phyloP scores from a whole-genome alignment of 2,888 invertebrate species.

The Oxytorus armatus region DNA sequence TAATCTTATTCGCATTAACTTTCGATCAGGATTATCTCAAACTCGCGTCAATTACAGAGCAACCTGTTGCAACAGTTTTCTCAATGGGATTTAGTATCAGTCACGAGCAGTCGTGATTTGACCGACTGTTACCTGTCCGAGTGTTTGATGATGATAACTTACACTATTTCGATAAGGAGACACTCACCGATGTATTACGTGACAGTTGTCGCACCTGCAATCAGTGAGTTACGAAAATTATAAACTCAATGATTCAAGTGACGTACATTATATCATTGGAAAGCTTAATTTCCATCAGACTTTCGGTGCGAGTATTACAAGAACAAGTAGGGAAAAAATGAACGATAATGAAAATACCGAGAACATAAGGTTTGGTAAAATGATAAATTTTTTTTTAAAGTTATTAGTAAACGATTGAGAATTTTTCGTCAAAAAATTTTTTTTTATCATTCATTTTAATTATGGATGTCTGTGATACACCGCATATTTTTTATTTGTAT shows the following conservation, averaged over 20 bases:
- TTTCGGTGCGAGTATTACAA: too few species aligned
- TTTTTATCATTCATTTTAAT: too few species aligned
- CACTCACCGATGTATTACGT: conserved; percentile 87
- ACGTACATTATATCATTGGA: neutral
- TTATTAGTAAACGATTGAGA: too few species aligned
- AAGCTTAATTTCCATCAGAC: neutral
- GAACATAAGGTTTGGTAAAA: neutral
- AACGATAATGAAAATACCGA: too few species aligned
- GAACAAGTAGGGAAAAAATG: too few species aligned
- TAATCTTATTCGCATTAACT: too few species aligned
- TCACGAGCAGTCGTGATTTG: conserved; percentile 28
- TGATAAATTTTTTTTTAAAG: neutral
- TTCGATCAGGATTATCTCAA: too few species aligned
- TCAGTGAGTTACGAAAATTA: conserved; percentile 81
- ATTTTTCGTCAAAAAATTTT: too few species aligned
- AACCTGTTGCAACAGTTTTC: conserved; percentile 36
- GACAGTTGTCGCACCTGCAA: conserved; percentile 88
- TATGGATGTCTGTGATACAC: too few species aligned
- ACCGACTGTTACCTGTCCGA: neutral
- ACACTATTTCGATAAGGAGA: conserved; percentile 85
- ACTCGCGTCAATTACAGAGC: neutral
- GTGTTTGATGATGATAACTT: conserved; percentile 86
- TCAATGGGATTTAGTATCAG: conserved; percentile 46
- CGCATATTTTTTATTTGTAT: too few species aligned
- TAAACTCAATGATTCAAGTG: neutral